Conservation (phyloP, 2,888 invertebrate genomes). For the Camponotus fellah region DNA sequence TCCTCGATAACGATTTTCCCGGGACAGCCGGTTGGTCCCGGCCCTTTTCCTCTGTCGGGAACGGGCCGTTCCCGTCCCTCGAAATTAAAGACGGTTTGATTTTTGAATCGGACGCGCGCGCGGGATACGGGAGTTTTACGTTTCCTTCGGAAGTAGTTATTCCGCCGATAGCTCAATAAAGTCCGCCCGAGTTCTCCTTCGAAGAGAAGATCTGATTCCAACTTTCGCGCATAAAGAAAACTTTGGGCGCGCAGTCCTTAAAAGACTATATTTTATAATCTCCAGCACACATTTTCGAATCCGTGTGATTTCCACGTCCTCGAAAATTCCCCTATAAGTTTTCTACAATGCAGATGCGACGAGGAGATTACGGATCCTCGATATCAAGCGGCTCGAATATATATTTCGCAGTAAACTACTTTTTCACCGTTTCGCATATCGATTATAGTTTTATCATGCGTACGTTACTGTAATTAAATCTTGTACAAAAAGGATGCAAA, state of each 20-base stretch:
- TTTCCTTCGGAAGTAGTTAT: constrained; percentile 50
- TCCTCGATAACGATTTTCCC: constrained; percentile 43
- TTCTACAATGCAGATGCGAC: constrained; percentile 13
- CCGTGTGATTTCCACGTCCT: constrained; percentile 33
- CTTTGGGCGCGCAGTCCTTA: constrained; percentile 38
- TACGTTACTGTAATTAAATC: constrained; percentile 7
- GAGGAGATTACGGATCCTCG: background rate
- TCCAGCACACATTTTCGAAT: constrained; percentile 37
- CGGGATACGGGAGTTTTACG: constrained; percentile 54
- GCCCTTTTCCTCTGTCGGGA: background rate
- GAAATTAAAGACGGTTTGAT: constrained; percentile 54
- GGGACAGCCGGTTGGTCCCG: constrained; percentile 35
- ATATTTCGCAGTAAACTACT: background rate
- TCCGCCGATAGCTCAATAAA: constrained; percentile 59
- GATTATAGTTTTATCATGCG: background rate
- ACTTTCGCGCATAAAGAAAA: constrained; percentile 58
- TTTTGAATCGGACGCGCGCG: constrained; percentile 29
- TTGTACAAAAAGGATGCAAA: background rate
- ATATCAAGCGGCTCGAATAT: background rate
- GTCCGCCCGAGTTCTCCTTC: constrained; percentile 41
- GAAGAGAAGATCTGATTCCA: constrained; percentile 48
- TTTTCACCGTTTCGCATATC: background rate
- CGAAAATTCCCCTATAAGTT: background rate
- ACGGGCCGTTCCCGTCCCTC: constrained; percentile 21
- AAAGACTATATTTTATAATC: constrained; percentile 60